Conservation (phyloP, 2,797 vertebrate genomes). For the Gallinago stenura region DNA sequence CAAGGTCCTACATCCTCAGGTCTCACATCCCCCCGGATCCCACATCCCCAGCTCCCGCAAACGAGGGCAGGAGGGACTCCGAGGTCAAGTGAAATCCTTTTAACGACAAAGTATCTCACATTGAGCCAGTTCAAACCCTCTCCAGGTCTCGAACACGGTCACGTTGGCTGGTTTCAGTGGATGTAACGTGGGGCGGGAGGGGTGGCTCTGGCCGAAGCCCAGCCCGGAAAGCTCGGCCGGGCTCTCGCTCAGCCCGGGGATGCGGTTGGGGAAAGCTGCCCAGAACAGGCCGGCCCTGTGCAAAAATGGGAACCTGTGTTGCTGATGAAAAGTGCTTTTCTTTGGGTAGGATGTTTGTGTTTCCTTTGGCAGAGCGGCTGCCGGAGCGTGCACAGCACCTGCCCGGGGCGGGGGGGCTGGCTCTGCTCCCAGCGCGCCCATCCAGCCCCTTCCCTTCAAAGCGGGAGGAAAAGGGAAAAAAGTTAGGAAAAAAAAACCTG, state of each 20-base stretch:
- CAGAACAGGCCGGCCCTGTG: conserved; percentile 15
- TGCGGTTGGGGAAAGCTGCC: neutral
- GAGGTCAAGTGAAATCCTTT: neutral
- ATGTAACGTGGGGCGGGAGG: neutral
- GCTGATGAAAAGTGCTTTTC: conserved; percentile 64
- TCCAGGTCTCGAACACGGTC: neutral
- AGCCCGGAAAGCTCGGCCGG: neutral
- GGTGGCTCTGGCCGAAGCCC: neutral
- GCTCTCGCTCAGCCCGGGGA: neutral
- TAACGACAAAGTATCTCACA: neutral
- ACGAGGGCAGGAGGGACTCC: neutral
- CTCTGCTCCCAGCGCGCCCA: neutral
- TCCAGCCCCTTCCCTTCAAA: neutral
- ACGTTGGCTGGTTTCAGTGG: neutral
- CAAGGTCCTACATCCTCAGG: neutral
- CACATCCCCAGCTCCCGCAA: rapidly evolving
- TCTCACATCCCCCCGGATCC: too few relatives aligned
- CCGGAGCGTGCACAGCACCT: conserved; percentile 33
- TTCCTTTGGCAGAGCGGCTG: conserved; percentile 3
- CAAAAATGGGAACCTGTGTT: conserved; percentile 51
- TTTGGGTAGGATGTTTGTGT: conserved; percentile 63
- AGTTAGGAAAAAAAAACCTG: neutral
- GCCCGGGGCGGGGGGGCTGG: neutral
- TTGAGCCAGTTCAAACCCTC: neutral
- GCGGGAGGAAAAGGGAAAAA: neutral